These are phyloP conservation scores for Gephyroberyx darwinii DNA, from an alignment of 2,797 vertebrate genomes.

Conservation along the genomic window DNA sequence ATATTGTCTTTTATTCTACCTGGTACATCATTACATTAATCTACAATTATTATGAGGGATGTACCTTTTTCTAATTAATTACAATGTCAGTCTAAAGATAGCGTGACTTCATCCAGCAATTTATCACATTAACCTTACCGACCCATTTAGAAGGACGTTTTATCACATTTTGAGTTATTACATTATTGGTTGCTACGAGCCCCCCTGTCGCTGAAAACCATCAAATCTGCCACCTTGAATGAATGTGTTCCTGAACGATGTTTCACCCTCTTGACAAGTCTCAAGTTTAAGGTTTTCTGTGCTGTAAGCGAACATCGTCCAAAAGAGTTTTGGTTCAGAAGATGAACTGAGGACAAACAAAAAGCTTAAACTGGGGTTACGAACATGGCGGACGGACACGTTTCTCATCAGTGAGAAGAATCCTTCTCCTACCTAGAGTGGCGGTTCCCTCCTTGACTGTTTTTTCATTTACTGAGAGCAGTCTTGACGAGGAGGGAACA, in stretches of 20 bases:
- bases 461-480: slow-evolving; percentile 22
- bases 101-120: not conserved
- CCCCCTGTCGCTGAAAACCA: not conserved
- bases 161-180: slow-evolving; percentile 1
- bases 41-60: not conserved
- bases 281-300: not conserved
- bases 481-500: slow-evolving; percentile 35
- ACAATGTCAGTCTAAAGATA: too few species aligned
- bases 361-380: slow-evolving; percentile 19
- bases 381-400: slow-evolving; percentile 9
- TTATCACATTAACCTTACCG: not conserved
- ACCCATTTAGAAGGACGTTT: too few species aligned
- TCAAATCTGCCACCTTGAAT: not conserved
- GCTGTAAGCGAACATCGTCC: not conserved
- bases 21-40: too few species aligned
- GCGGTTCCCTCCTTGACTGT: not conserved
- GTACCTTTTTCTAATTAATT: not conserved
- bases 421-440: slow-evolving; percentile 12
- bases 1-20: too few species aligned
- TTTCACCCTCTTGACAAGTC: too few species aligned
- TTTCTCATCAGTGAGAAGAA: slow-evolving; percentile 11
- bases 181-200: not conserved
- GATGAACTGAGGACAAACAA: slow-evolving; percentile 2
- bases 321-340: slow-evolving; percentile 10
- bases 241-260: not conserved